These are phyloP conservation scores for Paralvinella palmiformis DNA, from an alignment of 1,140 invertebrate genomes.

Conservation along the genomic window DNA sequence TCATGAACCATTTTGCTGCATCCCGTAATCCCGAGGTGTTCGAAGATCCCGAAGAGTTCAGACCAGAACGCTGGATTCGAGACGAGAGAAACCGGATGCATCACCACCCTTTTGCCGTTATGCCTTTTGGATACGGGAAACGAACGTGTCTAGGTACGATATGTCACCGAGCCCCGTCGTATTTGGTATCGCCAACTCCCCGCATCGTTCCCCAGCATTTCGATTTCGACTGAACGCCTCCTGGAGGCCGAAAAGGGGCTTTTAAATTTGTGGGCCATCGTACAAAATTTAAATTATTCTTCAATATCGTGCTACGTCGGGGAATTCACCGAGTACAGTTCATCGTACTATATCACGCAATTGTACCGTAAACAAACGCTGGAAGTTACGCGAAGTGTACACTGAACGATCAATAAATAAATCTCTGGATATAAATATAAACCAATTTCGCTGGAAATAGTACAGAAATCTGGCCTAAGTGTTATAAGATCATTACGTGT, in stretches of 20 bases:
- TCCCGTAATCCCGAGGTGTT: conserved; percentile 67
- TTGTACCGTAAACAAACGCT: not conserved
- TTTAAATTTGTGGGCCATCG: too few relatives aligned
- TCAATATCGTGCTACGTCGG: not conserved
- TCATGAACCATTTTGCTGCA: conserved; percentile 75
- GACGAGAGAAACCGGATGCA: conserved; percentile 18
- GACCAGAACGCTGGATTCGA: conserved; percentile 68
- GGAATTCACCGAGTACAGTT: not conserved
- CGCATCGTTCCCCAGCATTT: not conserved
- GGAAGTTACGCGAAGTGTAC: not conserved
- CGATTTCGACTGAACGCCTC: not conserved
- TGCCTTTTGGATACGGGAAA: conserved; percentile 76
- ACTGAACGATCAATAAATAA: not conserved
- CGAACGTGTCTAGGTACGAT: conserved; percentile 69
- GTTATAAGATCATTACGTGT: not conserved
- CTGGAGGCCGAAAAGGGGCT: too few relatives aligned
- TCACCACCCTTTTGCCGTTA: conserved; percentile 58
- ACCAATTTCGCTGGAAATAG: not conserved
- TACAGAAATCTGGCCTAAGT: not conserved
- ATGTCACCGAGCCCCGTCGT: not conserved
- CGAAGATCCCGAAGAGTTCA: conserved; percentile 61
- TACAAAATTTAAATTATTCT: not conserved
- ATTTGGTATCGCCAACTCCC: not conserved
- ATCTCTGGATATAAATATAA: not conserved
- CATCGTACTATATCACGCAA: not conserved